A percentile compares a stretch with the other conserved stretches of the same genome.
Evolutionary conservation across 1,140 invertebrate genomes (phyloP).

Genomic region (Heliconius congener): DNA sequence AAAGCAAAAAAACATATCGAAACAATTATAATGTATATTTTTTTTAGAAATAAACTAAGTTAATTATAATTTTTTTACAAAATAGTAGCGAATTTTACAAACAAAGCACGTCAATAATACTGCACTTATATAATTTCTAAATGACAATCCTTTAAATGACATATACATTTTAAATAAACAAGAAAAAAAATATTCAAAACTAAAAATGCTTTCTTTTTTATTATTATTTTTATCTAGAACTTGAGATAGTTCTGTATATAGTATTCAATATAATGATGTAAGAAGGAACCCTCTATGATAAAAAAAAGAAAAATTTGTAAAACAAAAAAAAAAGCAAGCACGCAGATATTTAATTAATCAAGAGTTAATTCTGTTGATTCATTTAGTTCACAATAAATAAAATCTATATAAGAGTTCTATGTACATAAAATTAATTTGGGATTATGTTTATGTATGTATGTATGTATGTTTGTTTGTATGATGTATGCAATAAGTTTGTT

Average conservation of each 20-base stretch:
- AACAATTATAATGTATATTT: no score
- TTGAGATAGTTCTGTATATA: no score
- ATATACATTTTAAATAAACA: background rate
- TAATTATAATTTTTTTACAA: background rate
- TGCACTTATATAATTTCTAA: background rate
- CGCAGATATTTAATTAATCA: no score
- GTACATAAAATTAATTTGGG: background rate
- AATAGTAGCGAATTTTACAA: background rate
- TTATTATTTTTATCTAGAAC: no score
- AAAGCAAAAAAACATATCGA: no score
- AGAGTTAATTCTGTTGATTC: no score
- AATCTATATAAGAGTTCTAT: background rate
- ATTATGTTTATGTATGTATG: constrained; percentile 13
- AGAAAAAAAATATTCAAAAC: background rate
- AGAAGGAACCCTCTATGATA: no score
- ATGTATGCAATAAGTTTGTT: background rate
- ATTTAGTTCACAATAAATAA: background rate
- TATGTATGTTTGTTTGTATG: background rate
- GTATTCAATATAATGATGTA: no score
- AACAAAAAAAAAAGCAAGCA: no score
- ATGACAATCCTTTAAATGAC: background rate
- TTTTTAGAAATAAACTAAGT: no score
- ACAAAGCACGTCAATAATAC: background rate
- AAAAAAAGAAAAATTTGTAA: no score
- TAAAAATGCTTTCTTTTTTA: no score